Percentiles rank a stretch among this genome's conserved stretches.
Conservation (phyloP, 2,113 vertebrate genomes). For the Machaerirhynchus nigripectus region DNA sequence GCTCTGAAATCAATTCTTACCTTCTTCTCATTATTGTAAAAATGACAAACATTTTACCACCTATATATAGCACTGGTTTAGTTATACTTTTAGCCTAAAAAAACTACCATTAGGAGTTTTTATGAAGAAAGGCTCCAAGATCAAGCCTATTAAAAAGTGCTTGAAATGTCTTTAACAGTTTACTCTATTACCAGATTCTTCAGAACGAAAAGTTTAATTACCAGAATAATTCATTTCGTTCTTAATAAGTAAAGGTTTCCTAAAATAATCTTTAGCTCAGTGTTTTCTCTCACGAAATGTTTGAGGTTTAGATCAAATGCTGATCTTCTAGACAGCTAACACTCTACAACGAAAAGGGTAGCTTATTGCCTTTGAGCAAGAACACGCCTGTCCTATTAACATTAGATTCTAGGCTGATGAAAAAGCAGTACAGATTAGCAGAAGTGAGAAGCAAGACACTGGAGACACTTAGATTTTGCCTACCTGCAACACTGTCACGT, state of each 20-base stretch:
- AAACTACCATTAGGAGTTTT: background rate
- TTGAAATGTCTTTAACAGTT: background rate
- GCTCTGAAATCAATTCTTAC: background rate
- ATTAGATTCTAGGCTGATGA: background rate
- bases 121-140: background rate
- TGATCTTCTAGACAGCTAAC: background rate
- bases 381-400: background rate
- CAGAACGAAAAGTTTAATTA: background rate
- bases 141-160: background rate
- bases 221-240: background rate
- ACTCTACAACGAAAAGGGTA: background rate
- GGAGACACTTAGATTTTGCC: background rate
- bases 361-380: fast-evolving
- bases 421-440: background rate
- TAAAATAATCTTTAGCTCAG: background rate
- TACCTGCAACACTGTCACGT: slow-evolving; percentile 89
- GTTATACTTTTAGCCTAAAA: background rate
- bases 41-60: background rate
- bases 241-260: background rate
- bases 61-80: background rate
- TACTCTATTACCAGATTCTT: background rate
- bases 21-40: background rate
- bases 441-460: background rate
- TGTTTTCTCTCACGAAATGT: background rate
- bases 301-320: background rate